Conservation (phyloP, 2,888 invertebrate species). For the Sesia bembeciformis region DNA sequence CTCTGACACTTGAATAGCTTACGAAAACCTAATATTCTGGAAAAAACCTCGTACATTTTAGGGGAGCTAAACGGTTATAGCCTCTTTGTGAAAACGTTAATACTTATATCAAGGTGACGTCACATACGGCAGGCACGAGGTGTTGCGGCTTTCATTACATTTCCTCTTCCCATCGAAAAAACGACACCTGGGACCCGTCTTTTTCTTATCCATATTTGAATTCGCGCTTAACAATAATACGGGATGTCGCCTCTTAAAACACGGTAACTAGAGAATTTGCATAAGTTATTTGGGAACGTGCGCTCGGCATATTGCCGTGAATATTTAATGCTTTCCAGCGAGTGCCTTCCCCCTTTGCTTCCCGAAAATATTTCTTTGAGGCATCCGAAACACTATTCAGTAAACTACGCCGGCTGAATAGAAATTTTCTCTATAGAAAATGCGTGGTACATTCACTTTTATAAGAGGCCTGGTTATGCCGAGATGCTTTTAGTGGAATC, state of each 20-base stretch:
- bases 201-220: constrained; percentile 17
- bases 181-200: constrained; percentile 35
- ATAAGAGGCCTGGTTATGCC: constrained; percentile 27
- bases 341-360: constrained; percentile 16
- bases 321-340: constrained; percentile 37
- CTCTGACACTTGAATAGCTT: constrained; percentile 32
- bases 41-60: constrained; percentile 17
- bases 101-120: not conserved
- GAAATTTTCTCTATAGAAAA: constrained; percentile 35
- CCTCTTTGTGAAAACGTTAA: not conserved
- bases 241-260: constrained; percentile 32
- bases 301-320: constrained; percentile 41
- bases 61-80: not conserved
- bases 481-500: constrained; percentile 62
- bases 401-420: constrained; percentile 42
- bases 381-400: constrained; percentile 43
- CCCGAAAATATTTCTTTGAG: constrained; percentile 47
- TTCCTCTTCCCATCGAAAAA: constrained; percentile 27
- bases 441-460: constrained; percentile 25
- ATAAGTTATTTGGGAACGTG: constrained; percentile 45
- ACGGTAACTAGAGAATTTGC: constrained; percentile 37
- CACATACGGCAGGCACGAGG: not conserved
- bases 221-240: constrained; percentile 15
- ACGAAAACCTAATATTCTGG: constrained; percentile 27
- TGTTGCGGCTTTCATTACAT: constrained; percentile 30